Base-by-base conservation (phyloP, 1,140 invertebrate species). In the Gerris buenoi region DNA sequence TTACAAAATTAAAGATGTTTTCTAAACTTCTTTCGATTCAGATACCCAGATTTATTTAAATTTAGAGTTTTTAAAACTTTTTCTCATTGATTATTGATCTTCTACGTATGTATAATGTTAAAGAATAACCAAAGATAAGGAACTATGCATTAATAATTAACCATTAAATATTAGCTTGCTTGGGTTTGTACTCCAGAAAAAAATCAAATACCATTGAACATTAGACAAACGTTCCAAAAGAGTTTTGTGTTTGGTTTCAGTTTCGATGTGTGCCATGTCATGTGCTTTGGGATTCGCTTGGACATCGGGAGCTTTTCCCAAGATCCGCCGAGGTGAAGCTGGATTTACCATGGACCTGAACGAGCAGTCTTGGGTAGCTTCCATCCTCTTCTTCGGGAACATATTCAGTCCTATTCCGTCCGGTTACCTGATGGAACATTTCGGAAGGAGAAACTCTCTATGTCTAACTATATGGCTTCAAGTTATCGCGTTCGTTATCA, bases 401-500 rank as follows among this genome's bases (percentile, higher is more conserved):
- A 46, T 74, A 18, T 13, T 73, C 29, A 71, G 71, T 33, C 72
- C 73, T 14, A 67, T 74, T 15, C 72, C 73, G 13, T 67, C 65
- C 22, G 72, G 72, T n/a, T 62, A 70, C 33, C 1, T 88, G 1
- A 85, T 90, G 0, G 87, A 94, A 73, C 83, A 80, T 68, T 75
- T 88, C 28, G 93, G 93, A 1, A 78, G 93, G 25, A 88, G 68
- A 14, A 67, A 88, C 86, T 27, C 83, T 15, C 73, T 88, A 1
- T 88, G 90, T 13, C 80, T 86, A n/a, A 82, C 85, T 70, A 82
- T 85, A 2, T 79, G 77, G 13, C 79, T 79, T 10, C 77, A 84
- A 0, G 79, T 69, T 0, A 56, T 57, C 27, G 65, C 71, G 14
- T 72, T 77, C 67, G 80, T 85, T 76, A 74, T 89, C 15, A 86